These are phyloP conservation scores for Acanthopagrus latus DNA, from an alignment of 2,797 vertebrate species.

Conservation along the genomic window DNA sequence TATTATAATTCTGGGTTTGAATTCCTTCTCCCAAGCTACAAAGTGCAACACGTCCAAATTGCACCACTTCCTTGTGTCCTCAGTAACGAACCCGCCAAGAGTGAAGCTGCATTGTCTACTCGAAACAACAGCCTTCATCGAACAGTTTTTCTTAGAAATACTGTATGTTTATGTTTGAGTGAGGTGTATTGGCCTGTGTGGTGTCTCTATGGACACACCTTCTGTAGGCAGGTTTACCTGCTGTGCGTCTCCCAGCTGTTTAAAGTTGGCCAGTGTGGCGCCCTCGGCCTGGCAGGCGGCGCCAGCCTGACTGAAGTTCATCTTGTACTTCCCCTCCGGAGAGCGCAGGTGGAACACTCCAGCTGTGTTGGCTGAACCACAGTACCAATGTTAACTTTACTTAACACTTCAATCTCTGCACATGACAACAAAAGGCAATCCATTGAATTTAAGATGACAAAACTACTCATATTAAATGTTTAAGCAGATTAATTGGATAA, in stretches of 20 bases:
- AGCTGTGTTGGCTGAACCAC: conserved; percentile 88
- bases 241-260: conserved; percentile 92
- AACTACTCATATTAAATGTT: neutral
- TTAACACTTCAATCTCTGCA: neutral
- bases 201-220: conserved; percentile 23
- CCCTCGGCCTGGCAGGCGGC: conserved; percentile 87
- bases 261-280: conserved; percentile 87
- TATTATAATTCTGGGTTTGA: too few relatives aligned
- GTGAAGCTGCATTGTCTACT: neutral
- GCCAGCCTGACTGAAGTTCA: conserved; percentile 89
- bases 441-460: neutral
- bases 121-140: neutral
- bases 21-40: too few relatives aligned
- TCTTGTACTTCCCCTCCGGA: conserved; percentile 86
- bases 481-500: neutral
- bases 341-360: conserved; percentile 94
- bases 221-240: conserved; percentile 84
- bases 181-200: neutral
- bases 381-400: conserved; percentile 8
- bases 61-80: too few relatives aligned
- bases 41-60: too few relatives aligned
- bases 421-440: neutral
- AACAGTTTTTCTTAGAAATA: neutral
- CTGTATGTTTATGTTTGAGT: neutral
- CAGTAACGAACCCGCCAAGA: too few relatives aligned